Evolutionary conservation across 2,797 vertebrate genomes (phyloP).

Genomic region (Chrysocyon brachyurus): DNA sequence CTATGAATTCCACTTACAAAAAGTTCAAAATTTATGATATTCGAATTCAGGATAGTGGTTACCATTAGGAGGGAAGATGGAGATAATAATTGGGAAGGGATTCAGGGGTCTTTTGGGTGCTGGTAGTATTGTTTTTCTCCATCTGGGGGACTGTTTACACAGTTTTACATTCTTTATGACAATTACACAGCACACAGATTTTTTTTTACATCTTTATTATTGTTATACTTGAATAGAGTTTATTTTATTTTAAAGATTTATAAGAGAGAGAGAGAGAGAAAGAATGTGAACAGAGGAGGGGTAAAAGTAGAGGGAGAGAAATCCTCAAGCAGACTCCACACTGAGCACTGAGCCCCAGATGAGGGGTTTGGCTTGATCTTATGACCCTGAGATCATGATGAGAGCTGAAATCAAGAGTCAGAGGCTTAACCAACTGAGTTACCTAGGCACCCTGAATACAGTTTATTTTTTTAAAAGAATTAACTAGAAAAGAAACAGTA

Average conservation of each 20-base stretch:
- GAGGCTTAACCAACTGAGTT: background rate
- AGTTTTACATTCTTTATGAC: background rate
- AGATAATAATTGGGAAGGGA: background rate
- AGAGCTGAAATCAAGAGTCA: background rate
- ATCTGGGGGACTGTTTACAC: background rate
- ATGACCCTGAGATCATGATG: background rate
- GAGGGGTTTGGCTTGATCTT: background rate
- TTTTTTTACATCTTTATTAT: background rate
- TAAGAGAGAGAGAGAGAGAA: background rate
- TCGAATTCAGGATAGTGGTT: background rate
- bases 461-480: background rate
- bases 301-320: background rate
- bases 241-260: background rate
- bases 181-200: background rate
- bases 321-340: background rate
- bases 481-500: background rate
- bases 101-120: background rate
- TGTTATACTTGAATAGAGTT: background rate
- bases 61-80: background rate
- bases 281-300: background rate
- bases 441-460: background rate
- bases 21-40: background rate
- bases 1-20: background rate
- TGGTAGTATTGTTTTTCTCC: background rate
- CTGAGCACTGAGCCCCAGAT: background rate